Conservation (phyloP, 2,888 invertebrate species). For the Coelogynopora nodosa region DNA sequence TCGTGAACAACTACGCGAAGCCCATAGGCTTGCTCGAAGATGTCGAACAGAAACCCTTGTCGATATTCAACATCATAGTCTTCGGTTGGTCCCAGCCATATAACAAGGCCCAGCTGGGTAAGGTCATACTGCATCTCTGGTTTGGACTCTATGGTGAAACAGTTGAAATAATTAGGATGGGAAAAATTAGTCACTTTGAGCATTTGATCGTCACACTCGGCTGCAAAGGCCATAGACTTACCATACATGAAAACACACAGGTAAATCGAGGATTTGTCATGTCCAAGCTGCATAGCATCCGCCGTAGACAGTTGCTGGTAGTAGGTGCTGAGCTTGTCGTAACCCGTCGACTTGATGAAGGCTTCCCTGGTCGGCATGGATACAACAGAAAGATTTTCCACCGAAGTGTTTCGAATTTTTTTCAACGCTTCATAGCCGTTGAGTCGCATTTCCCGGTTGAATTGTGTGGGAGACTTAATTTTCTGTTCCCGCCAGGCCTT, state of each 20-base stretch:
- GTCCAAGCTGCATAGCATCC: not conserved
- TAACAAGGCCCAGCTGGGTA: slow-evolving; percentile 36
- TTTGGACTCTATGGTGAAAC: slow-evolving; percentile 43
- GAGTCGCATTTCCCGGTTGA: slow-evolving; percentile 25
- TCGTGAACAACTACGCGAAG: slow-evolving; percentile 45
- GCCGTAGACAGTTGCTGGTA: slow-evolving; percentile 10
- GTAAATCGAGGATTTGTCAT: slow-evolving; percentile 33
- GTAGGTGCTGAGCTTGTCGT: slow-evolving; percentile 24
- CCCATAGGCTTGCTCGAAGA: slow-evolving; percentile 46
- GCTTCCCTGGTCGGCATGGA: not conserved
- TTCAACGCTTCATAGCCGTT: not conserved
- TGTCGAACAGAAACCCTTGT: slow-evolving; percentile 43
- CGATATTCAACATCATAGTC: slow-evolving; percentile 31
- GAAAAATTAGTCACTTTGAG: slow-evolving; percentile 35
- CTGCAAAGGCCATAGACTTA: slow-evolving; percentile 5
- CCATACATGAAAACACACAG: slow-evolving; percentile 5
- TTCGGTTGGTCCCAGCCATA: slow-evolving; percentile 44
- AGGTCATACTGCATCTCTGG: not conserved
- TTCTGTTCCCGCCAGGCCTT: slow-evolving; percentile 29
- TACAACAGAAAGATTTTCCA: not conserved
- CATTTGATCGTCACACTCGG: slow-evolving; percentile 35
- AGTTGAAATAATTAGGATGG: slow-evolving; percentile 45
- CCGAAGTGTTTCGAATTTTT: not conserved
- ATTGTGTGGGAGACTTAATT: slow-evolving; percentile 29
- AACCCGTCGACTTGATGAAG: slow-evolving; percentile 1